Percentiles rank a stretch among this genome's conserved stretches.
phyloP scores from a whole-genome alignment of 2,113 vertebrate species.

The Puffinus mauretanicus region DNA sequence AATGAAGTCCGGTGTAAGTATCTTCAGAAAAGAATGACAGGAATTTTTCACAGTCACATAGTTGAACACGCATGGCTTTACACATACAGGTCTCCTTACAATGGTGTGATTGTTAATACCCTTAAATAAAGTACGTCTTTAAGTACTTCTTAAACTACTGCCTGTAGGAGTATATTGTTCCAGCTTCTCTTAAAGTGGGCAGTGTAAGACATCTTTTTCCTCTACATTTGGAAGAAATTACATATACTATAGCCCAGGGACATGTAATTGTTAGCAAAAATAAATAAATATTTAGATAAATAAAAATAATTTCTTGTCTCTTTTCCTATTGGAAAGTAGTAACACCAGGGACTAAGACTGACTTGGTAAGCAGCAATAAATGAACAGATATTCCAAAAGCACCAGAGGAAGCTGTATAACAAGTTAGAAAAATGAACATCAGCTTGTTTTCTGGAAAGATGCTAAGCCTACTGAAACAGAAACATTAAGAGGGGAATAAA shows the following conservation, averaged over 20 bases:
- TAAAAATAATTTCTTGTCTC: not conserved
- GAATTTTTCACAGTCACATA: not conserved
- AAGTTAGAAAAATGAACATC: not conserved
- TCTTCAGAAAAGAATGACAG: not conserved
- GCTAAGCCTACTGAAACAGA: not conserved
- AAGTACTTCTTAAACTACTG: not conserved
- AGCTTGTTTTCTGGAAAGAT: not conserved
- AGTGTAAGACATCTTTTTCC: not conserved
- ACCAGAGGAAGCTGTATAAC: not conserved
- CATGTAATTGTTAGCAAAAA: not conserved
- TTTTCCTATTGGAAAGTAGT: not conserved
- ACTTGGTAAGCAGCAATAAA: not conserved
- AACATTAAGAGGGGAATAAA: not conserved
- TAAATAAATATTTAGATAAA: not conserved
- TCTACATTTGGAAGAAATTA: not conserved
- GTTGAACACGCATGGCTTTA: not conserved
- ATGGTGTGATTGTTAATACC: not conserved
- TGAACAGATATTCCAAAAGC: not conserved
- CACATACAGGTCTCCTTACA: not conserved
- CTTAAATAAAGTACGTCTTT: not conserved
- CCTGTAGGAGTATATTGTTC: not conserved
- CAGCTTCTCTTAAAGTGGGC: not conserved
- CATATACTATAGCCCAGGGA: not conserved
- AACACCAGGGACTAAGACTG: not conserved
- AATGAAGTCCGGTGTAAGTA: not conserved